Base-by-base conservation (phyloP, 2,797 vertebrate species). In the Catostomus latipinnis region DNA sequence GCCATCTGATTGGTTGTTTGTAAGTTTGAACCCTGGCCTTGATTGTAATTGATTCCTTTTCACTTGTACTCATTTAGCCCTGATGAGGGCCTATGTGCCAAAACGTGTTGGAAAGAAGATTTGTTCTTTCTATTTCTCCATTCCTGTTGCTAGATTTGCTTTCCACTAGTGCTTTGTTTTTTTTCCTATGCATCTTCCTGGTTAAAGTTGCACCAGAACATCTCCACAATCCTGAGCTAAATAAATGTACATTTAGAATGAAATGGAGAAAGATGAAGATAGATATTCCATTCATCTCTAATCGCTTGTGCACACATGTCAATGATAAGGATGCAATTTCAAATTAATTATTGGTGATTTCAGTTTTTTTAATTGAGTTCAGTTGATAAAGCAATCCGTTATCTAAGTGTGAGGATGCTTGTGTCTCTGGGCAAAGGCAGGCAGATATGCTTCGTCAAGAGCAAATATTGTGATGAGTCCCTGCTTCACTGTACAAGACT, bases 351-450 rank as follows among this genome's bases (percentile, higher is more conserved):
- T 86, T 73, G 57, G 78, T 84, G 86, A 90, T 90, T 91, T 91
- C 87, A 90, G 85, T 18, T 82, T 85, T 92, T 90, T 91, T 92
- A 91, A 92, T 92, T 91, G 90, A 86, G 90, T 90, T 86, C 80
- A 89, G 83, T 89, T 87, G 88, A 91, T 90, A 87, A 90, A 90
- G 87, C 80, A 84, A 88, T 86, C 81, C 87, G 78, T 86, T 90
- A 22, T 90, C 88, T 87, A 56, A 62, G 72, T 84, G 75, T 85
- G 69, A 76, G 81, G 84, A 58, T 85, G 83, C 84, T 83, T 83
- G 82, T 89, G 78, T 82, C 87, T 90, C 62, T 61, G 81, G 86
- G 88, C 83, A 18, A 86, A 88, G 73, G 80, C 84, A 82, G 60
- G 69, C 13, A 71, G 77, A 80, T 83, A 58, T 70, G 80, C 87